Evolutionary conservation across 2,113 vertebrate genomes (phyloP), one percentile per base, ranked within the genome.

Genomic region (Hirundichthys speculiger): DNA sequence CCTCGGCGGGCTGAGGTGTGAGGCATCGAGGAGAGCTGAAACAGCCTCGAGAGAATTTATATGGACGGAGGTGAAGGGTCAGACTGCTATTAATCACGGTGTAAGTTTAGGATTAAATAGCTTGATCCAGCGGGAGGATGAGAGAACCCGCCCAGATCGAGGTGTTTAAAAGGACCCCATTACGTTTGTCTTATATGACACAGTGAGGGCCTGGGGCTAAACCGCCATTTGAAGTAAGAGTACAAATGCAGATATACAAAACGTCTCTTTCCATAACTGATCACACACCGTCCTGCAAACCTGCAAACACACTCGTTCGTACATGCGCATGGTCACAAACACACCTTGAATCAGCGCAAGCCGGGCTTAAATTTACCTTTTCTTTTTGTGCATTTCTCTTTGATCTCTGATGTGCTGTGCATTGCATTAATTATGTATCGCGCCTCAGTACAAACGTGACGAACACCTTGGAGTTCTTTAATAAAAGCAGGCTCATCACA

Each of bases 111-210:
- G 85, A 92, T 92, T 91, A 92, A 89, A 90, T 92, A 75, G 86
- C 88, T 73, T 13, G 41, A 73, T 80, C 68, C 69, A 66, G 73
- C 12, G 38, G 78, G 69, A 79, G 81, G 89, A 86, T 78, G 89
- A 90, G 89, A 90, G 80, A 41, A 67, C 57, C 18, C n/a, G 38
- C 25, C 47, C 48, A 63, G 64, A 82, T 77, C 27, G 75, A 92
- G 89, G 88, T 79, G 74, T 87, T 92, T 87, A 85, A 86, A 85
- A 88, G 71, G 77, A 64, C 72, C 14, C 40, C 73, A 85, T 90
- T 87, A 84, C 77, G 90, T 90, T 90, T 91, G 91, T 91, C 89
- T 92, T 89, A 84, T 73, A 89, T 93, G 92, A 92, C 85, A 87
- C 72, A 82, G 77, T 5, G 16, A 34, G 45, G 49, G 81, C 90